These are phyloP conservation scores for Yponomeuta plumbellus DNA, from an alignment of 2,888 invertebrate species.

Conservation along the genomic window DNA sequence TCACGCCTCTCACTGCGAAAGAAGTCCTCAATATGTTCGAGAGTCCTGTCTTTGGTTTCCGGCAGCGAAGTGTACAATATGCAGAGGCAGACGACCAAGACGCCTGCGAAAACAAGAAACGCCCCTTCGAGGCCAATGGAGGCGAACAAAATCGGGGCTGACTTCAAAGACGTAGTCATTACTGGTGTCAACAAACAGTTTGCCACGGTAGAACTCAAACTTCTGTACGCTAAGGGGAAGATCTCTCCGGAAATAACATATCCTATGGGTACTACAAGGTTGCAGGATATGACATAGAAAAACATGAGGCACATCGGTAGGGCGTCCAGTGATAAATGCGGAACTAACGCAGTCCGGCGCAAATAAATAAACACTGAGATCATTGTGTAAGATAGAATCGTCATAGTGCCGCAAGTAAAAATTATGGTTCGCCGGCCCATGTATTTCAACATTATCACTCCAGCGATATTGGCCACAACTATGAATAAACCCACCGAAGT, in stretches of 20 bases:
- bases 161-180: background rate
- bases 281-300: background rate
- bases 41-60: background rate
- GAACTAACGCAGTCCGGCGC: background rate
- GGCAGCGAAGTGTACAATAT: background rate
- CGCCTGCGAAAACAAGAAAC: background rate
- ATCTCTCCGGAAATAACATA: background rate
- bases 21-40: background rate
- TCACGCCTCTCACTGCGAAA: background rate
- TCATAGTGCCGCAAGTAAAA: background rate
- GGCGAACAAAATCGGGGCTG: background rate
- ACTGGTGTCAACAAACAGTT: background rate
- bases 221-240: background rate
- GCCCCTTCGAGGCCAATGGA: background rate
- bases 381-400: background rate
- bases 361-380: background rate
- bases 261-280: background rate
- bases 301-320: background rate
- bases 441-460: slow-evolving; percentile 4
- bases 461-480: background rate
- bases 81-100: background rate
- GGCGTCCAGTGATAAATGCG: background rate
- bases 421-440: background rate
- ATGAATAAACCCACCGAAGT: slow-evolving; percentile 1
- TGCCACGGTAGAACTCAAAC: background rate